These are phyloP conservation scores for Sander lucioperca DNA, from an alignment of 2,113 vertebrate species.

Conservation along the genomic window DNA sequence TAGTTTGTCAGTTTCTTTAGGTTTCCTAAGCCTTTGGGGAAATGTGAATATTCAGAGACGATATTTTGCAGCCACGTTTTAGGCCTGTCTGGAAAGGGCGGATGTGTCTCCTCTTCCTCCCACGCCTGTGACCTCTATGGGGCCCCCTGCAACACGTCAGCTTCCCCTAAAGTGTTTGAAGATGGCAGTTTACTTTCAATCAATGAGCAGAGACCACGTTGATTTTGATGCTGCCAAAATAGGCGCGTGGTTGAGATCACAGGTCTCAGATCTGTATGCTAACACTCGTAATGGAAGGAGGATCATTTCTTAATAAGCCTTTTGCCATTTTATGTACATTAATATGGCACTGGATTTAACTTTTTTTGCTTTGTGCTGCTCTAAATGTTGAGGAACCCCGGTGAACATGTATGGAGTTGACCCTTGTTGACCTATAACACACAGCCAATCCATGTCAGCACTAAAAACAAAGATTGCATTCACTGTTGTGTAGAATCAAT, in stretches of 20 bases:
- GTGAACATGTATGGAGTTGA: background rate
- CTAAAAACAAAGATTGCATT: slow-evolving; percentile 11
- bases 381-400: slow-evolving; percentile 3
- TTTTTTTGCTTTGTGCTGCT: background rate
- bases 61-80: slow-evolving; percentile 42
- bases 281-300: background rate
- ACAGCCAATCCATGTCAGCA: slow-evolving; percentile 13
- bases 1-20: slow-evolving; percentile 5
- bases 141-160: slow-evolving; percentile 76
- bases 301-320: background rate
- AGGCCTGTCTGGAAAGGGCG: slow-evolving; percentile 65
- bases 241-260: slow-evolving; percentile 50
- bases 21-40: slow-evolving; percentile 1
- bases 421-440: slow-evolving; percentile 37
- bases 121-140: slow-evolving; percentile 72
- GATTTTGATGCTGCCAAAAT: slow-evolving; percentile 48
- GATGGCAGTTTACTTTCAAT: slow-evolving; percentile 64
- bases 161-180: slow-evolving; percentile 72
- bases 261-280: slow-evolving; percentile 44
- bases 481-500: slow-evolving; percentile 11
- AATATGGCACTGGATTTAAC: background rate
- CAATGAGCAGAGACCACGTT: slow-evolving; percentile 39
- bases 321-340: background rate
- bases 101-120: slow-evolving; percentile 77
- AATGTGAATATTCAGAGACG: slow-evolving; percentile 48